phyloP scores from a whole-genome alignment of 2,797 vertebrate species.

The Phylloscopus collybita region DNA sequence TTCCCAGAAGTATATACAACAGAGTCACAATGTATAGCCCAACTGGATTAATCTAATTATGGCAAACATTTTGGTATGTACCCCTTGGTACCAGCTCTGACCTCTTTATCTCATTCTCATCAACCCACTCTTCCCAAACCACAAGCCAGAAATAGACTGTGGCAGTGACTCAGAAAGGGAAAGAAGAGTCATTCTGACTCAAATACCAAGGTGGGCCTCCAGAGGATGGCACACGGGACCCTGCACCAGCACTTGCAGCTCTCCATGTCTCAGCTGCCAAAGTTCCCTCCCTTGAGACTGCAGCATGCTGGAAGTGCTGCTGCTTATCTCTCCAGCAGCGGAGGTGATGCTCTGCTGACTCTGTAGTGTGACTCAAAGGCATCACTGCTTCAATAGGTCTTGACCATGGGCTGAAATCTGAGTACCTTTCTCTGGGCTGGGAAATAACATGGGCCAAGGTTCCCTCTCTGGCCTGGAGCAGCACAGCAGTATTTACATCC shows the following conservation, averaged over 20 bases:
- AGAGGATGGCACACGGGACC: not conserved
- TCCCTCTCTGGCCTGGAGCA: not conserved
- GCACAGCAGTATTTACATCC: not conserved
- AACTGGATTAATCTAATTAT: not conserved
- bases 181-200: constrained; percentile 47
- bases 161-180: constrained; percentile 55
- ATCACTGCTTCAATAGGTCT: not conserved
- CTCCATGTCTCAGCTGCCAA: not conserved
- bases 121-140: not conserved
- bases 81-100: not conserved
- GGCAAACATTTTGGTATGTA: not conserved
- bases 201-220: not conserved
- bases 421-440: not conserved
- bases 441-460: not conserved
- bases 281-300: not conserved
- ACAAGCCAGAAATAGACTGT: constrained; percentile 34
- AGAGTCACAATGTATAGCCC: not conserved
- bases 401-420: not conserved
- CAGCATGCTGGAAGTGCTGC: not conserved
- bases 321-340: not conserved
- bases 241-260: not conserved
- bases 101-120: not conserved
- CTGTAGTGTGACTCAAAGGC: not conserved
- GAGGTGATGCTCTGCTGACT: not conserved
- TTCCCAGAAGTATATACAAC: not conserved